Conservation (phyloP, 2,888 invertebrate species). For the Synanthedon vespiformis region DNA sequence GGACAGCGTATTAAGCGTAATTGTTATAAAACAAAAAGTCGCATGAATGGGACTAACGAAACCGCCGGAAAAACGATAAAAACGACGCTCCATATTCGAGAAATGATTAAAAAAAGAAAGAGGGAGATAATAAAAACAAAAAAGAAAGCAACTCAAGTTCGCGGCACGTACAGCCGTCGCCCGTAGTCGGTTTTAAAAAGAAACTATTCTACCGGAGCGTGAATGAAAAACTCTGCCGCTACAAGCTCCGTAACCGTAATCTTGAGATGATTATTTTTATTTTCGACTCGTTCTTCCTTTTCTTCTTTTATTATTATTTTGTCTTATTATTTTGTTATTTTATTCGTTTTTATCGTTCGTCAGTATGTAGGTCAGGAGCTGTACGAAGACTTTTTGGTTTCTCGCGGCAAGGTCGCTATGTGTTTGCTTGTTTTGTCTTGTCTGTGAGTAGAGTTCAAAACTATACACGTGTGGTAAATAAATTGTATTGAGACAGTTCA, state of each 20-base stretch:
- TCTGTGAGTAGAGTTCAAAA: conserved; percentile 6
- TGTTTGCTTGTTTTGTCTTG: conserved; percentile 41
- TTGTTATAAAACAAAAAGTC: conserved; percentile 46
- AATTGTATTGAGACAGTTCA: no score
- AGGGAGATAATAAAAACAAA: conserved; percentile 41
- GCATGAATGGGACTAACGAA: conserved; percentile 46
- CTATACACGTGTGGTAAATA: no score
- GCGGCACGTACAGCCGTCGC: conserved; percentile 41
- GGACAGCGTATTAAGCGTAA: conserved; percentile 34
- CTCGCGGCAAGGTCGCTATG: conserved; percentile 52
- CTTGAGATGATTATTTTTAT: conserved; percentile 65
- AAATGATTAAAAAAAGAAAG: conserved; percentile 65
- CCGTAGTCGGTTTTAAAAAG: conserved; percentile 55
- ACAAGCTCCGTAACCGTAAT: conserved; percentile 55
- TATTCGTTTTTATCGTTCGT: conserved; percentile 51
- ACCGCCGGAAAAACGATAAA: conserved; percentile 63
- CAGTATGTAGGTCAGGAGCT: conserved; percentile 65
- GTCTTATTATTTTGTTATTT: conserved; percentile 56
- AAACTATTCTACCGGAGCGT: conserved; percentile 64
- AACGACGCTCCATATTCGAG: conserved; percentile 67
- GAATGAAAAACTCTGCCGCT: conserved; percentile 63
- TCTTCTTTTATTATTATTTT: conserved; percentile 48
- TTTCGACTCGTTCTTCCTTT: conserved; percentile 42
- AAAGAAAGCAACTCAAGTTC: conserved; percentile 40
- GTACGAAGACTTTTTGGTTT: conserved; percentile 46